Percentiles rank a stretch among this genome's conserved stretches.
Evolutionary conservation across 2,113 vertebrate genomes (phyloP).

Genomic region (Kryptolebias marmoratus): DNA sequence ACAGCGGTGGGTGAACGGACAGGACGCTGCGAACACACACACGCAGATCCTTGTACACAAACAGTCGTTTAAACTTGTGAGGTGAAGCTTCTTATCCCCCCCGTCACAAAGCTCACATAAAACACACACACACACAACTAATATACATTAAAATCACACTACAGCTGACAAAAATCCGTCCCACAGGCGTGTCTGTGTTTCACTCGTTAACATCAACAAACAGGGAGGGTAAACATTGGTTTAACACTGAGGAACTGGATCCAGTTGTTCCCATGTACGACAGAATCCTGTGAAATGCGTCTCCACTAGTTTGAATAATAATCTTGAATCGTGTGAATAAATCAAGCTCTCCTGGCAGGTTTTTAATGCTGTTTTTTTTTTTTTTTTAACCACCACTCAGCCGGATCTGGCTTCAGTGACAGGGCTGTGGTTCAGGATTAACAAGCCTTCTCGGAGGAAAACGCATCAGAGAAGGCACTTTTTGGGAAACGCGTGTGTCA

Average conservation of each 20-base stretch:
- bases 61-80: neutral
- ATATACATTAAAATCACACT: conserved; percentile 27
- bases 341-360: conserved; percentile 48
- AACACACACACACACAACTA: conserved; percentile 19
- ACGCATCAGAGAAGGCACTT: no score
- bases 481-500: neutral
- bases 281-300: conserved; percentile 73
- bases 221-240: conserved; percentile 42
- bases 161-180: conserved; percentile 53
- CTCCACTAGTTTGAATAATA: conserved; percentile 13
- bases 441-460: neutral
- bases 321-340: neutral
- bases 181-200: conserved; percentile 25
- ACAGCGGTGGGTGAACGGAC: neutral
- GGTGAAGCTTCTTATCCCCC: neutral
- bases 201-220: conserved; percentile 29
- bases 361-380: neutral
- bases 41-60: neutral
- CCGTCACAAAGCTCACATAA: neutral
- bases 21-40: neutral
- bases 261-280: conserved; percentile 54
- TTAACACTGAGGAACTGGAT: conserved; percentile 51
- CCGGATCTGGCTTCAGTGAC: conserved; percentile 28
- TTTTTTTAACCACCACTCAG: conserved; percentile 31
- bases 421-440: conserved; percentile 17